phyloP scores from a whole-genome alignment of 2,888 invertebrate species.

The Agonopterix alstromeriana region DNA sequence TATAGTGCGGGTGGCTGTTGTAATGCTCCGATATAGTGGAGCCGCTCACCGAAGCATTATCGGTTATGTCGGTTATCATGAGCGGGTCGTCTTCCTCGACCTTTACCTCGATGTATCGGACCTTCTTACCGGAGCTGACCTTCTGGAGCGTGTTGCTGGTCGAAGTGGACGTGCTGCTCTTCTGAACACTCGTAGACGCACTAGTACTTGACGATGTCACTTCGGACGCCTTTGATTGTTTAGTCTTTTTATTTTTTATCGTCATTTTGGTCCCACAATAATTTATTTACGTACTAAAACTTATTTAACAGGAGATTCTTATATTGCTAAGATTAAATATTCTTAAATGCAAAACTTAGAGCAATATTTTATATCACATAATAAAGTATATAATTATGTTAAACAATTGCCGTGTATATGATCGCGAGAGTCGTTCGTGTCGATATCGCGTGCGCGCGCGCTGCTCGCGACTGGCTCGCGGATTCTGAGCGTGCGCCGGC shows the following conservation, averaged over 20 bases:
- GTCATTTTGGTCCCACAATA: conserved; percentile 65
- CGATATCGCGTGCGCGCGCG: conserved; percentile 67
- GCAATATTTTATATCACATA: conserved; percentile 45
- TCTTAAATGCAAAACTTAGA: conserved; percentile 26
- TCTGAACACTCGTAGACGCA: conserved; percentile 68
- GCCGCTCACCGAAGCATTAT: conserved; percentile 64
- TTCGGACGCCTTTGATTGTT: conserved; percentile 59
- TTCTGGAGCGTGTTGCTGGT: conserved; percentile 62
- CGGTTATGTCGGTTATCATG: conserved; percentile 71
- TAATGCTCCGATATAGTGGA: conserved; percentile 69
- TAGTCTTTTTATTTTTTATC: conserved; percentile 76
- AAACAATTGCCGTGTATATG: conserved; percentile 62
- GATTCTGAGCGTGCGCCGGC: conserved; percentile 41
- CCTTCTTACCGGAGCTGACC: conserved; percentile 66
- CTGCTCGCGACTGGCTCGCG: conserved; percentile 65
- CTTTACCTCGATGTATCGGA: conserved; percentile 71
- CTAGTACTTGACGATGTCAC: conserved; percentile 53
- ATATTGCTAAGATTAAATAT: conserved; percentile 50
- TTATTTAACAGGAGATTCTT: conserved; percentile 51
- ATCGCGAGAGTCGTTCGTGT: conserved; percentile 73
- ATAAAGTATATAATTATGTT: conserved; percentile 32
- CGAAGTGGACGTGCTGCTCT: conserved; percentile 59
- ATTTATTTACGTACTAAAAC: conserved; percentile 25
- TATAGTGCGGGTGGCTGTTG: conserved; percentile 72
- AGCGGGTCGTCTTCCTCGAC: conserved; percentile 73